Percentiles rank a stretch among this genome's conserved stretches.
phyloP scores from a whole-genome alignment of 2,113 vertebrate species.

The Nycticryphes semicollaris region DNA sequence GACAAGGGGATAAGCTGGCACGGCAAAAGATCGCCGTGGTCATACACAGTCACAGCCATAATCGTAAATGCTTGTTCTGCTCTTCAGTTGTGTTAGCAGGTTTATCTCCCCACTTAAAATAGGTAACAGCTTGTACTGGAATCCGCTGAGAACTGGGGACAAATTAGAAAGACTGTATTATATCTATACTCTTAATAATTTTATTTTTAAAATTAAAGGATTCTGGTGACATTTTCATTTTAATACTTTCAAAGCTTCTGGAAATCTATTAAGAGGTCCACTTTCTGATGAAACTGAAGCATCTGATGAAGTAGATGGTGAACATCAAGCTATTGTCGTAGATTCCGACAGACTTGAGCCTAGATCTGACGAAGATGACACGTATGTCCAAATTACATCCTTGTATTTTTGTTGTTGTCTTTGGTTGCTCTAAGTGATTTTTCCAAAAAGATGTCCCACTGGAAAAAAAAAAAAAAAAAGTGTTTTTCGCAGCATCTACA shows the following conservation, averaged over 20 bases:
- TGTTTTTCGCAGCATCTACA: background rate
- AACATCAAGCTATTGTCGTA: slow-evolving; percentile 32
- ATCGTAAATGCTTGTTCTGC: background rate
- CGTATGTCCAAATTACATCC: slow-evolving; percentile 74
- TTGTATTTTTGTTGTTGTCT: background rate
- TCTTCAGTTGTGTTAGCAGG: background rate
- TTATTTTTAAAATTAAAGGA: background rate
- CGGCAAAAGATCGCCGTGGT: background rate
- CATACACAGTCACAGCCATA: too few relatives aligned
- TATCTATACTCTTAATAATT: background rate
- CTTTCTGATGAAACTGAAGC: slow-evolving; percentile 56
- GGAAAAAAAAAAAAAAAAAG: background rate
- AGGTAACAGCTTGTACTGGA: background rate
- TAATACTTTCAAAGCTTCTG: slow-evolving; percentile 59
- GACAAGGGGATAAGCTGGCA: background rate
- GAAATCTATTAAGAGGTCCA: slow-evolving; percentile 75
- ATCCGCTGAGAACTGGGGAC: background rate
- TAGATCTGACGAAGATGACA: slow-evolving; percentile 90
- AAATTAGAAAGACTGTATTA: background rate
- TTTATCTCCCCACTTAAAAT: background rate
- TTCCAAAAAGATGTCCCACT: background rate
- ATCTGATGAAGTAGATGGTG: slow-evolving; percentile 82
- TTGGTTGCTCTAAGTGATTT: background rate
- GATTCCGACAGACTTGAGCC: slow-evolving; percentile 82
- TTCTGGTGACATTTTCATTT: background rate